Conservation (phyloP, 2,888 invertebrate species). For the Idaea aversata region DNA sequence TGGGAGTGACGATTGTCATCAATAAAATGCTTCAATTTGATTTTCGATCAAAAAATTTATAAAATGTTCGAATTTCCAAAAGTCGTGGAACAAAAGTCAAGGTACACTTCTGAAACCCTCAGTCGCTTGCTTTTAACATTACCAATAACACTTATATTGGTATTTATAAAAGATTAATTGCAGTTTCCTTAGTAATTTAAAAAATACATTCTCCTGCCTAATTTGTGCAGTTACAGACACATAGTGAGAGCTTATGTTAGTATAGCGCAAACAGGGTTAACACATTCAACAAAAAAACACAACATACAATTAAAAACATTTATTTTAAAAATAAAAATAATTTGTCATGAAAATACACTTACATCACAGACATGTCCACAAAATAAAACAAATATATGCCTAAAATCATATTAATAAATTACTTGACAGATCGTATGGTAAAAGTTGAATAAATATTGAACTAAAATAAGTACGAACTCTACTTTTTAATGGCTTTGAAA, state of each 20-base stretch:
- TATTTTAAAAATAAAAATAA: constrained; percentile 10
- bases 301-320: constrained; percentile 3
- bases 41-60: too few species aligned
- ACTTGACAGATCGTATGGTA: neutral
- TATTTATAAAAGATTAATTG: neutral
- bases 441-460: neutral
- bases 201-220: too few species aligned
- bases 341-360: constrained; percentile 13
- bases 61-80: too few species aligned
- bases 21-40: too few species aligned
- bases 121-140: too few species aligned
- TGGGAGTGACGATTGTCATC: too few species aligned
- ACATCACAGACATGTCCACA: constrained; percentile 8
- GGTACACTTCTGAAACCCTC: too few species aligned
- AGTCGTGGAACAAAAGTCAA: too few species aligned
- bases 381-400: constrained; percentile 1
- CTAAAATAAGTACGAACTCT: too few species aligned
- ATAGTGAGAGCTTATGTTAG: neutral
- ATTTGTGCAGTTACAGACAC: neutral
- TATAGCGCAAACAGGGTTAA: neutral
- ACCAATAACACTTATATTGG: neutral
- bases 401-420: neutral
- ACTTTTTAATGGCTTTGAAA: too few species aligned
- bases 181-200: too few species aligned
- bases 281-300: constrained; percentile 2